phyloP scores from a whole-genome alignment of 2,113 vertebrate genomes.

The Sarotherodon lohbergeri region DNA sequence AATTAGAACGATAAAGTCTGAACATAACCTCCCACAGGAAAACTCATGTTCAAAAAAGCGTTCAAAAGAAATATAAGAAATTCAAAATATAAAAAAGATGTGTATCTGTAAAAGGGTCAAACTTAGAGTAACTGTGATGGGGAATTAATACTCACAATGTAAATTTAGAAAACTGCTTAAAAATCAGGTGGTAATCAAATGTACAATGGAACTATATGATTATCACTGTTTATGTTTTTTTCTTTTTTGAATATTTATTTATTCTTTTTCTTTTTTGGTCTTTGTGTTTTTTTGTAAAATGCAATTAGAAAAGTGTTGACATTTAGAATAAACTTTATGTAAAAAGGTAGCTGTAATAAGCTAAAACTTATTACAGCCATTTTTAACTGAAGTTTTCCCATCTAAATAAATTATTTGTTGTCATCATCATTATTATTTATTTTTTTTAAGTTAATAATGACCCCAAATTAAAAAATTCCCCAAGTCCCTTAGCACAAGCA shows the following conservation, averaged over 20 bases:
- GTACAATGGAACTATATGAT: not conserved
- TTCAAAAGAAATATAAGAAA: not conserved
- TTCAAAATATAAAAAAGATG: not conserved
- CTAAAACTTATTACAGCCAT: not conserved
- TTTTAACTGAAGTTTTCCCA: not conserved
- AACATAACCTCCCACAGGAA: not conserved
- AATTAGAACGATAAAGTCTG: not conserved
- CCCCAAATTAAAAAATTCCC: not conserved
- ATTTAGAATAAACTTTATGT: not conserved
- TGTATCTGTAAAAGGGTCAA: not conserved
- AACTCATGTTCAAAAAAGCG: not conserved
- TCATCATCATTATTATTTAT: not conserved
- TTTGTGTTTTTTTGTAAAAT: not conserved
- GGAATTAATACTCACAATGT: not conserved
- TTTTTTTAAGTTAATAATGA: not conserved
- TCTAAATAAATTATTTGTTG: not conserved
- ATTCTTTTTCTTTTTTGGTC: not conserved
- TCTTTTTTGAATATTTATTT: not conserved
- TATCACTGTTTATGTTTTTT: not conserved
- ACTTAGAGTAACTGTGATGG: not conserved
- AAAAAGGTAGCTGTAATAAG: not conserved
- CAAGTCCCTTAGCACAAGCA: not conserved
- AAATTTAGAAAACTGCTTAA: not conserved
- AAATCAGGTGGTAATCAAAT: not conserved
- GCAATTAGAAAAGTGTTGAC: not conserved